Conservation (phyloP, 2,113 vertebrate species). For the Corynorhinus townsendii region DNA sequence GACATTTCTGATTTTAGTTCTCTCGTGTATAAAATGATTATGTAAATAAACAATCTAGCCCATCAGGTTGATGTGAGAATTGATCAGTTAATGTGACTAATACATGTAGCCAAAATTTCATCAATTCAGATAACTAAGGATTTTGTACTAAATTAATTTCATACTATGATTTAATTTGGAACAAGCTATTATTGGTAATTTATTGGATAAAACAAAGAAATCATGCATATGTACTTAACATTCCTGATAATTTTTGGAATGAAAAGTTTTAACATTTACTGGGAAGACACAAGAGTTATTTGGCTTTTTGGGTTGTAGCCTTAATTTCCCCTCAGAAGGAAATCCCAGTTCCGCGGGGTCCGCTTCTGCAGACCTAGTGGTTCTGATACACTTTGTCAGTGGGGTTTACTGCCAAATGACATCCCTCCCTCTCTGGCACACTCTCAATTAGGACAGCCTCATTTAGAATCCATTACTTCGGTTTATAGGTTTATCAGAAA, state of each 20-base stretch:
- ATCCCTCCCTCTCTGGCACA: neutral
- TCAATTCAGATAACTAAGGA: neutral
- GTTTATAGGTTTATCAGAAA: neutral
- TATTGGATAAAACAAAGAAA: neutral
- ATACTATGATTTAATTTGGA: conserved; percentile 6
- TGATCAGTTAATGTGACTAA: neutral
- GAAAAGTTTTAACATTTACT: neutral
- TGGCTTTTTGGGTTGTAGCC: neutral
- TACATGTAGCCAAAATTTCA: neutral
- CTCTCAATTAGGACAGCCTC: neutral
- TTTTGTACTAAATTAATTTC: neutral
- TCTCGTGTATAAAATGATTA: neutral
- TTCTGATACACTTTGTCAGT: neutral
- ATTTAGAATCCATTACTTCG: neutral
- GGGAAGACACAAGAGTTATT: neutral
- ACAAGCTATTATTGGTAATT: neutral
- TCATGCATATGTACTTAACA: neutral
- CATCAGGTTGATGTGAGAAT: neutral
- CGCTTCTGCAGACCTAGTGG: neutral
- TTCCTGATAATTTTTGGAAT: neutral
- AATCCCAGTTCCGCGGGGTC: neutral
- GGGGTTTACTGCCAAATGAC: neutral
- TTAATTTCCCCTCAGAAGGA: neutral
- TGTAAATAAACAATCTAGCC: neutral
- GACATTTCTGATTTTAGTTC: neutral